Evolutionary conservation across 2,113 vertebrate genomes (phyloP).

Genomic region (Zingel zingel): DNA sequence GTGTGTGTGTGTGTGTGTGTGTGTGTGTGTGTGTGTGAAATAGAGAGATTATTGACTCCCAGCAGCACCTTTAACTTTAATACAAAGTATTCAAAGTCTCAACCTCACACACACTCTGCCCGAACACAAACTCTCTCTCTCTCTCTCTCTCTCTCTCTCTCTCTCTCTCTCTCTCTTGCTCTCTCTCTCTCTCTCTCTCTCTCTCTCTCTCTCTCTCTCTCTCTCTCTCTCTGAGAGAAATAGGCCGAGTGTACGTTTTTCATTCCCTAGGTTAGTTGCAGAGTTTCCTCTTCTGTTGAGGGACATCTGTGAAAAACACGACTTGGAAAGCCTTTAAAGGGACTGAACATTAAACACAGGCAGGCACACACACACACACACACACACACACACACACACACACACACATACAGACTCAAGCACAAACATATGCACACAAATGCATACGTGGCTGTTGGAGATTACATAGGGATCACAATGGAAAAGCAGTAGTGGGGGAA

Average conservation of each 20-base stretch:
- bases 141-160: background rate
- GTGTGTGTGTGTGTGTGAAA: background rate
- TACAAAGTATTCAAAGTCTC: slow-evolving; percentile 42
- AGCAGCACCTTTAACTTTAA: slow-evolving; percentile 3
- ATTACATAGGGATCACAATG: slow-evolving; percentile 11
- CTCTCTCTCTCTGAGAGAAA: slow-evolving; percentile 12
- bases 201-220: too few relatives aligned
- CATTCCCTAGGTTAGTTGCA: slow-evolving; percentile 28
- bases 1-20: background rate
- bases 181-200: background rate
- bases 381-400: background rate
- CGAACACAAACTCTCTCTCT: slow-evolving; percentile 2
- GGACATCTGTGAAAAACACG: slow-evolving; percentile 45
- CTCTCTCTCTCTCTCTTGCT: background rate
- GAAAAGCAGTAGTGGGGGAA: slow-evolving; percentile 22
- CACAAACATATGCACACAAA: background rate
- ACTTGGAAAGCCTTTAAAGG: slow-evolving; percentile 63
- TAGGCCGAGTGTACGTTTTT: slow-evolving; percentile 1
- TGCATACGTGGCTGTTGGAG: slow-evolving; percentile 3
- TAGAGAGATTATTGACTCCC: background rate
- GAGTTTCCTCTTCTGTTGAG: slow-evolving; percentile 51
- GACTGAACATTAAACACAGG: slow-evolving; percentile 40
- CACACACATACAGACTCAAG: slow-evolving; percentile 7
- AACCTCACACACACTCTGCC: background rate
- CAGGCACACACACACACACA: slow-evolving; percentile 10